Conservation (phyloP, 2,113 vertebrate genomes). For the Gambusia affinis region DNA sequence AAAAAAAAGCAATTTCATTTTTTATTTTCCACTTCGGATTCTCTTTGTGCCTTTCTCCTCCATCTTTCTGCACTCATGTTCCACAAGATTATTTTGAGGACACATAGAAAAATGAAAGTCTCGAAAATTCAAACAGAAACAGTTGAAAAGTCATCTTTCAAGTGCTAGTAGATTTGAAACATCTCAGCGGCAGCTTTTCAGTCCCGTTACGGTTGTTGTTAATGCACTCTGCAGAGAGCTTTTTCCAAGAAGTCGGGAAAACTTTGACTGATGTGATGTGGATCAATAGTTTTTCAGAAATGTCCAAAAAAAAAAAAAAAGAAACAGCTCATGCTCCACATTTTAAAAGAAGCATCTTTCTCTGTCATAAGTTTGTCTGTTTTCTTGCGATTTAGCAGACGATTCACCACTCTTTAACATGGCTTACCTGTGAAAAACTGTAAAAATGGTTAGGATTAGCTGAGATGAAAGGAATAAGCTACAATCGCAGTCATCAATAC, state of each 20-base stretch:
- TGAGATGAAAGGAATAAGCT: conserved; percentile 33
- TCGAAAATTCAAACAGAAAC: conserved; percentile 21
- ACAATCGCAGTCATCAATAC: conserved; percentile 4
- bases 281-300: conserved; percentile 70
- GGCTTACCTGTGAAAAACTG: conserved; percentile 14
- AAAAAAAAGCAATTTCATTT: conserved; percentile 1
- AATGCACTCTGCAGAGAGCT: conserved; percentile 57
- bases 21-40: conserved; percentile 21
- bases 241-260: conserved; percentile 42
- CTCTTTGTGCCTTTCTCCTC: neutral
- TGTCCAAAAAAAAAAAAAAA: conserved; percentile 43
- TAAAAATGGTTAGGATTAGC: conserved; percentile 23
- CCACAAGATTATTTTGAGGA: conserved; percentile 42
- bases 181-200: conserved; percentile 31
- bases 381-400: neutral
- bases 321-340: conserved; percentile 35
- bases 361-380: conserved; percentile 23
- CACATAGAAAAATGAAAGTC: conserved; percentile 14
- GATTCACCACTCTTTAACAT: conserved; percentile 7
- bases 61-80: conserved; percentile 8
- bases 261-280: conserved; percentile 62
- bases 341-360: conserved; percentile 10
- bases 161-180: conserved; percentile 26
- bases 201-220: conserved; percentile 40
- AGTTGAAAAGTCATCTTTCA: conserved; percentile 34